Evolutionary conservation across 2,113 vertebrate genomes (phyloP).

Genomic region (Tympanuchus pallidicinctus): DNA sequence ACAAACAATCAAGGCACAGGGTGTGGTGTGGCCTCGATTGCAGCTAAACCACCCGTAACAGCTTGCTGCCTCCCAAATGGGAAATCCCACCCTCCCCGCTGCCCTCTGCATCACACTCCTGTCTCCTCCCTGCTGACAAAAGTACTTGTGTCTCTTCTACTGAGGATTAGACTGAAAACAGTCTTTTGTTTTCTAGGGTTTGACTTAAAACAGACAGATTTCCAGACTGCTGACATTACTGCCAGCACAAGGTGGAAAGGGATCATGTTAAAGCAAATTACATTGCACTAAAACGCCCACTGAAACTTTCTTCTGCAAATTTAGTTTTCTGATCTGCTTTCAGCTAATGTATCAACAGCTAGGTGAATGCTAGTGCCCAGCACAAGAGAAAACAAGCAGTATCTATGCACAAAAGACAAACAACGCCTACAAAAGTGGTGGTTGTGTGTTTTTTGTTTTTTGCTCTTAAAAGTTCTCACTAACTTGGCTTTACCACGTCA

Average conservation of each 20-base stretch:
- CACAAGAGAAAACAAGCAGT: not conserved
- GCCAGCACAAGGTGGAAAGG: not conserved
- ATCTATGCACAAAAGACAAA: not conserved
- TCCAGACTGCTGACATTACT: not conserved
- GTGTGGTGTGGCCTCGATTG: conserved; percentile 39
- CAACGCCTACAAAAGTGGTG: not conserved
- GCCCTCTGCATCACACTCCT: not conserved
- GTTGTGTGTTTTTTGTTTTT: not conserved
- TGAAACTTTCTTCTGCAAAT: not conserved
- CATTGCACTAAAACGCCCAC: not conserved
- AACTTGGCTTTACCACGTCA: not conserved
- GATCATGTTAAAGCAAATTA: not conserved
- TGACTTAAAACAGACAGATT: not conserved
- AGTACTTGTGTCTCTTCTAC: conserved; percentile 12
- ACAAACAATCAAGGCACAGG: not conserved
- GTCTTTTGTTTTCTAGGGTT: not conserved
- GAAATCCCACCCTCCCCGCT: conserved; percentile 46
- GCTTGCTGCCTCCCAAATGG: not conserved
- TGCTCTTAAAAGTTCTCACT: not conserved
- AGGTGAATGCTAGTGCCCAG: not conserved
- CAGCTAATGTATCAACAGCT: not conserved
- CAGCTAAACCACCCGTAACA: conserved; percentile 10
- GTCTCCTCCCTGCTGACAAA: conserved; percentile 62
- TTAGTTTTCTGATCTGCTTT: not conserved
- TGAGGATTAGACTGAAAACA: not conserved